These are phyloP conservation scores for Zele albiditarsus DNA, from an alignment of 2,888 invertebrate species.

Conservation along the genomic window DNA sequence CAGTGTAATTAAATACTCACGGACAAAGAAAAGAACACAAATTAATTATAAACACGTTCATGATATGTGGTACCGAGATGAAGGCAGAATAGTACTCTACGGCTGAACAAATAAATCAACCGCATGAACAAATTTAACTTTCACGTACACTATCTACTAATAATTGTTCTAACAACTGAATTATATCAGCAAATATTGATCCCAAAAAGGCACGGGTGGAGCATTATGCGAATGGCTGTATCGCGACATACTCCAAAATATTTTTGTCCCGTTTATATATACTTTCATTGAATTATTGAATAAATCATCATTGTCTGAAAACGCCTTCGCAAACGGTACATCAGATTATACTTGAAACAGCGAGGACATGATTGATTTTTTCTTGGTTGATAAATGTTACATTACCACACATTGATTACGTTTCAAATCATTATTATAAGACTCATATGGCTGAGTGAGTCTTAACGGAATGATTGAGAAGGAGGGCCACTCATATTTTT, in stretches of 20 bases:
- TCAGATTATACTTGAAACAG: background rate
- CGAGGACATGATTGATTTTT: background rate
- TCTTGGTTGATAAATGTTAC: background rate
- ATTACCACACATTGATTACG: background rate
- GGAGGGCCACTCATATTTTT: background rate
- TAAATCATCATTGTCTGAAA: background rate
- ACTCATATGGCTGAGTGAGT: conserved; percentile 4
- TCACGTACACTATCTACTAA: background rate
- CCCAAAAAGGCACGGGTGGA: conserved; percentile 52
- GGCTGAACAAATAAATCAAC: background rate
- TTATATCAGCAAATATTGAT: conserved; percentile 46
- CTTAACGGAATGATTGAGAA: background rate
- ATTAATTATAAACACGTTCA: conserved; percentile 29
- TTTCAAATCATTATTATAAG: background rate
- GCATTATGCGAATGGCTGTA: conserved; percentile 50
- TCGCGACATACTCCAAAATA: conserved; percentile 45
- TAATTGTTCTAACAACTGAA: conserved; percentile 37
- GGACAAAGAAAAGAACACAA: conserved; percentile 29
- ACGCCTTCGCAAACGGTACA: background rate
- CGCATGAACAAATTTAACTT: background rate
- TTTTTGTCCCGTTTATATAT: conserved; percentile 25
- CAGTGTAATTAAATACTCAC: conserved; percentile 36
- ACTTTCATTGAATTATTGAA: background rate
- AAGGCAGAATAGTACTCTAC: background rate
- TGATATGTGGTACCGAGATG: conserved; percentile 13